phyloP scores from a whole-genome alignment of 2,888 invertebrate species.

The Trissolcus brochymenae region DNA sequence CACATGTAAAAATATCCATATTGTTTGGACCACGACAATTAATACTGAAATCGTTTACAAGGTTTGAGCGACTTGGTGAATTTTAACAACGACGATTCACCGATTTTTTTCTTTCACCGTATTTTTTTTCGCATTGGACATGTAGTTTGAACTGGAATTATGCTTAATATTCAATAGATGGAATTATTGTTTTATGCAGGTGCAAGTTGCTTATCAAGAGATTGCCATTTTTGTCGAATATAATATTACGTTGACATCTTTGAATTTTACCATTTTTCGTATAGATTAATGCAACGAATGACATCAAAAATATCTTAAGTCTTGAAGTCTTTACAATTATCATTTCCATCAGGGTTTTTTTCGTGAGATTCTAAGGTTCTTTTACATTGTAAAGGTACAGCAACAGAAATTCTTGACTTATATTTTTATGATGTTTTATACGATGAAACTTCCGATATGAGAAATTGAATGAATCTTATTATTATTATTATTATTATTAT shows the following conservation, averaged over 20 bases:
- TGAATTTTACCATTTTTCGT: neutral
- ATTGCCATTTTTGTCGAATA: neutral
- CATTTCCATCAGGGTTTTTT: too few species aligned
- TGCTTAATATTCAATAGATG: conserved; percentile 14
- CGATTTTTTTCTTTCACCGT: neutral
- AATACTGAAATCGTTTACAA: conserved; percentile 53
- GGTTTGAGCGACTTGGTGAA: conserved; percentile 38
- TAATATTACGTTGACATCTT: neutral
- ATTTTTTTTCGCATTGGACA: neutral
- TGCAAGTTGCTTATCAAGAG: conserved; percentile 11
- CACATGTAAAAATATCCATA: conserved; percentile 52
- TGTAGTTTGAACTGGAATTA: conserved; percentile 20
- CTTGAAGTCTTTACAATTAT: too few species aligned
- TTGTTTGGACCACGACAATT: conserved; percentile 54
- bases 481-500: too few species aligned
- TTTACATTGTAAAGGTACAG: conserved; percentile 6
- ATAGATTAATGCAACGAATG: too few species aligned
- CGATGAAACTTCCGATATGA: too few species aligned
- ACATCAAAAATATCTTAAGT: too few species aligned
- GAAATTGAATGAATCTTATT: too few species aligned
- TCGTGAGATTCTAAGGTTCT: too few species aligned
- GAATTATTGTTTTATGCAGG: conserved; percentile 1
- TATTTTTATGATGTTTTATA: too few species aligned
- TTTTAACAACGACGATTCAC: too few species aligned
- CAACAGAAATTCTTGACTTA: conserved; percentile 9